These are phyloP conservation scores for Holothuria glaberrima DNA, from an alignment of 35 echinoderm and acorn worm genomes.

Conservation along the genomic window DNA sequence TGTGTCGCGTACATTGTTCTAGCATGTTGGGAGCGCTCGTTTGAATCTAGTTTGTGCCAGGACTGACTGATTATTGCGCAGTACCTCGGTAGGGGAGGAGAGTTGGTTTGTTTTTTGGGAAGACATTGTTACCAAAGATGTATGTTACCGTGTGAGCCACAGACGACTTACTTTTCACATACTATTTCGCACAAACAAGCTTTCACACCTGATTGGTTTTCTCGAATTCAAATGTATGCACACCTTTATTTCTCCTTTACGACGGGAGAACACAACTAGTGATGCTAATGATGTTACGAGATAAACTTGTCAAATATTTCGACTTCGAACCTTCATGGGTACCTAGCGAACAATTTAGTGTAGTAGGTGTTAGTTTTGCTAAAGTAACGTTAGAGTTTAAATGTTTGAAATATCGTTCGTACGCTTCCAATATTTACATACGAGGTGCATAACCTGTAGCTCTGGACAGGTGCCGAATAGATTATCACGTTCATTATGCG, in stretches of 20 bases:
- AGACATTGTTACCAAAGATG: not conserved
- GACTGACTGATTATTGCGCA: not conserved
- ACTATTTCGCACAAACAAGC: not conserved
- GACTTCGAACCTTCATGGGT: not conserved
- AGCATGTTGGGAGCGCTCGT: not conserved
- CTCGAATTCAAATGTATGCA: not conserved
- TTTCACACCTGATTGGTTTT: constrained; percentile 40
- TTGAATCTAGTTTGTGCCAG: not conserved
- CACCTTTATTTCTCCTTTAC: not conserved
- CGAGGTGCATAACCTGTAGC: not conserved
- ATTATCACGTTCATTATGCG: constrained; percentile 5
- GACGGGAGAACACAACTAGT: constrained; percentile 25
- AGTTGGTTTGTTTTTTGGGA: not conserved
- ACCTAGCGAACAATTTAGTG: not conserved
- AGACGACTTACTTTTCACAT: constrained; percentile 5
- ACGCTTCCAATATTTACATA: too few relatives aligned
- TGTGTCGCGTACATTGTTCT: too few relatives aligned
- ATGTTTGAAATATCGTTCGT: constrained; percentile 7
- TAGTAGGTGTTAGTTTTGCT: not conserved
- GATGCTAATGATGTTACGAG: not conserved
- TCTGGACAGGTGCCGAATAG: not conserved
- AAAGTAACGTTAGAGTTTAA: constrained; percentile 24
- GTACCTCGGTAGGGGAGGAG: not conserved
- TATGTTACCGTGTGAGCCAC: not conserved
- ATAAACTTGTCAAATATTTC: not conserved